A percentile compares a stretch with the other conserved stretches of the same genome.
These are phyloP conservation scores for Sebastes alutus DNA, from an alignment of 2,797 vertebrate genomes.

Conservation along the genomic window DNA sequence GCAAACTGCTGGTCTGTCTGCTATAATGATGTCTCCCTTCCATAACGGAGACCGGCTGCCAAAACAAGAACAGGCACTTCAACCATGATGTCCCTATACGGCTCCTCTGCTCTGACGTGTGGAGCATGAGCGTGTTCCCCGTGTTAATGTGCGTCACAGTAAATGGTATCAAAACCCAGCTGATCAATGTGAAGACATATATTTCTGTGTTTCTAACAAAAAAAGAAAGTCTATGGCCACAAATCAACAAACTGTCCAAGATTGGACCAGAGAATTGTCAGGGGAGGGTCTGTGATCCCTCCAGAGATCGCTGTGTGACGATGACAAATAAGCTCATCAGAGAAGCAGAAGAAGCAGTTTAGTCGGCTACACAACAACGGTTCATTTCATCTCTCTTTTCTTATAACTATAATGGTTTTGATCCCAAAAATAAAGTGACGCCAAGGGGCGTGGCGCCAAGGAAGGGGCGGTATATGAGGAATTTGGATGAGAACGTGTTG, in stretches of 20 bases:
- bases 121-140: constrained; percentile 11
- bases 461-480: background rate
- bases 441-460: background rate
- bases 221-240: background rate
- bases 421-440: background rate
- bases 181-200: constrained; percentile 4
- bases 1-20: constrained; percentile 52
- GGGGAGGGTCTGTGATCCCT: background rate
- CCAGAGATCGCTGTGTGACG: background rate
- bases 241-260: constrained; percentile 7
- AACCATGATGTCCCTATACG: constrained; percentile 49
- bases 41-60: constrained; percentile 56
- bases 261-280: background rate
- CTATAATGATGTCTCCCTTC: constrained; percentile 60
- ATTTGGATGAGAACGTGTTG: too few relatives aligned
- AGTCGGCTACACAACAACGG: background rate
- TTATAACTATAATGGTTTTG: background rate
- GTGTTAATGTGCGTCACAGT: constrained; percentile 26
- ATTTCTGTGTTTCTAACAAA: background rate
- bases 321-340: constrained; percentile 28
- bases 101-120: constrained; percentile 38
- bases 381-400: constrained; percentile 14
- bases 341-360: constrained; percentile 40
- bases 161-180: constrained; percentile 31
- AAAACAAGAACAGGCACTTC: constrained; percentile 63